Evolutionary conservation across 2,888 invertebrate genomes (phyloP).

Genomic region (Nudaria mundana): DNA sequence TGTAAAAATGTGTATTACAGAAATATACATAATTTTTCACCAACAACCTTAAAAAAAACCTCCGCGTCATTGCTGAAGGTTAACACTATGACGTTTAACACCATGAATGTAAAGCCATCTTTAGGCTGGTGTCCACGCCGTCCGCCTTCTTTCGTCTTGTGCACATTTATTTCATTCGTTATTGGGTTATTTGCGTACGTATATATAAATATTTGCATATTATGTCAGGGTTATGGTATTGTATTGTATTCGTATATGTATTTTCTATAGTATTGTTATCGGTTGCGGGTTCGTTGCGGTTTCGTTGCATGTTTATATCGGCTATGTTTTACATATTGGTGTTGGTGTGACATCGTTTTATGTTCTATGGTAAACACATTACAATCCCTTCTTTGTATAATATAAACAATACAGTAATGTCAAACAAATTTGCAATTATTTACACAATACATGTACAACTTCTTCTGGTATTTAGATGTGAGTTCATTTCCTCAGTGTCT

Average conservation of each 20-base stretch:
- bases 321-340: slow-evolving; percentile 49
- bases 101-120: no score
- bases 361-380: slow-evolving; percentile 41
- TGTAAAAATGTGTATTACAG: no score
- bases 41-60: no score
- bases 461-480: no score
- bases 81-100: no score
- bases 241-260: background rate
- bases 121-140: no score
- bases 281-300: slow-evolving; percentile 28
- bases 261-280: slow-evolving; percentile 11
- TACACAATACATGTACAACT: no score
- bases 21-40: no score
- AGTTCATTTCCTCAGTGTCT: no score
- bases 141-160: slow-evolving; percentile 56
- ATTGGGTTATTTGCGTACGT: slow-evolving; percentile 47
- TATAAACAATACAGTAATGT: no score
- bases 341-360: slow-evolving; percentile 76
- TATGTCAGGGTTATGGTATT: slow-evolving; percentile 51
- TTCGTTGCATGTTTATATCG: slow-evolving; percentile 54
- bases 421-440: no score
- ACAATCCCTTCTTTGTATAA: slow-evolving; percentile 28
- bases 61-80: no score
- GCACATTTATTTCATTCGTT: slow-evolving; percentile 54
- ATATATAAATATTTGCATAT: slow-evolving; percentile 42